Base-by-base conservation (phyloP, 2,888 invertebrate species). In the Parnassius smintheus region DNA sequence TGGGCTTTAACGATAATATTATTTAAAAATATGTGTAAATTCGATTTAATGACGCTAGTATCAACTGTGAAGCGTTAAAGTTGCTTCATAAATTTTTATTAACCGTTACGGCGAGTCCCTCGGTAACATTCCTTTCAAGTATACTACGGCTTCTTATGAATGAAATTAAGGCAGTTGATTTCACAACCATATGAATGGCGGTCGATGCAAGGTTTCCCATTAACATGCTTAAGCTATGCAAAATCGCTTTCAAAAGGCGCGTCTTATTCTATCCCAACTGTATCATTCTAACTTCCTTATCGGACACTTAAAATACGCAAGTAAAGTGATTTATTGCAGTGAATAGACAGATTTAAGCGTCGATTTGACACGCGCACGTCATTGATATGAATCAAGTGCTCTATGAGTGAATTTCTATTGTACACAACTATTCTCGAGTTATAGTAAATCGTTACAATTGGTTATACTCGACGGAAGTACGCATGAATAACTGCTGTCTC, bases 241-340 rank as follows among this genome's bases (percentile, higher is more conserved):
- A 76, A 78, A 77, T 72, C 70, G 62, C 67, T 75, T 71, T 67
- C 64, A 61, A 13, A 61, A 44, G 57, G 13, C 22, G 12, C 12
- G 18, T 12, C 35, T 13, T 25, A 62, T 70, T 74, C 72, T 74
- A 64, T 66, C 64, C 64, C 65, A 68, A 72, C 75, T 81, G 74
- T 77, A 75, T 78, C 82, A 85, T 82, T 76, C 74, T 66, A 66
- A 71, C 77, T 83, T 85, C 83, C 86, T 85, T 82, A 83, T 78
- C 70, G 78, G 65, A 72, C 56, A 66, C 22, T 56, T 49, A 10
- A 35, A 11, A 45, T 10, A n/a, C 41, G 22, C 48, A 46, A 18
- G 44, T 42, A 11, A 44, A 9, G 25, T 49, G 10, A 10, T 13
- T 13, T 25, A 59, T 53, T 8, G 10, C 9, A 11, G 66, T 77